Evolutionary conservation across 2,113 vertebrate species (phyloP).

Genomic region (Anarhynchus alexandrinus): DNA sequence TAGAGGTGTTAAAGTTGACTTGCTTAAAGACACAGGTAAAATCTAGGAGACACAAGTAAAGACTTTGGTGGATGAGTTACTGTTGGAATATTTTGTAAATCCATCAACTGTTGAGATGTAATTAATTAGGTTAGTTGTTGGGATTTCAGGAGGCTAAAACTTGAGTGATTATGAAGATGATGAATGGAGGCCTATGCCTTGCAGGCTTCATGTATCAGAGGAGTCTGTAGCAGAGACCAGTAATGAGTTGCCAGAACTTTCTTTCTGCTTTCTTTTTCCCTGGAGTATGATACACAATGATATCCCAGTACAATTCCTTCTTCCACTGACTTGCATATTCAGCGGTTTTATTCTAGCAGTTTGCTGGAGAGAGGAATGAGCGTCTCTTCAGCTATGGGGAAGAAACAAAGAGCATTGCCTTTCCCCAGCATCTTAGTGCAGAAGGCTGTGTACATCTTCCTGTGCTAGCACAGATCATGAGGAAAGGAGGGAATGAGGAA

Average conservation of each 20-base stretch:
- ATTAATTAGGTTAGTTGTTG: neutral
- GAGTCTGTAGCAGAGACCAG: neutral
- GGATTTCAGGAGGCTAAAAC: neutral
- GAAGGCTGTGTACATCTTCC: neutral
- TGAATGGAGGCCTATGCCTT: neutral
- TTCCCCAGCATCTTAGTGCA: neutral
- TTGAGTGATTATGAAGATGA: neutral
- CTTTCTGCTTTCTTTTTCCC: neutral
- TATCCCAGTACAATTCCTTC: neutral
- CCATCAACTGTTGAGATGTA: neutral
- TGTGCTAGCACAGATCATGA: neutral
- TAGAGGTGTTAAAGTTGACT: neutral
- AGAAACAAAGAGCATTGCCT: neutral
- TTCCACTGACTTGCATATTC: neutral
- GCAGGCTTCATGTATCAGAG: neutral
- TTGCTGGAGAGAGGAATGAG: neutral
- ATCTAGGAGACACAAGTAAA: neutral
- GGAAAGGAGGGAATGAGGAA: neutral
- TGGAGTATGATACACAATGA: neutral
- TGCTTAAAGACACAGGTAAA: neutral
- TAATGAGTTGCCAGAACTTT: neutral
- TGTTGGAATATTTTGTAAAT: neutral
- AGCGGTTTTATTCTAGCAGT: neutral
- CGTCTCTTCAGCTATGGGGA: neutral
- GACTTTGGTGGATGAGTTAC: neutral